Conservation (phyloP, 2,888 invertebrate species). For the Acronicta psi region DNA sequence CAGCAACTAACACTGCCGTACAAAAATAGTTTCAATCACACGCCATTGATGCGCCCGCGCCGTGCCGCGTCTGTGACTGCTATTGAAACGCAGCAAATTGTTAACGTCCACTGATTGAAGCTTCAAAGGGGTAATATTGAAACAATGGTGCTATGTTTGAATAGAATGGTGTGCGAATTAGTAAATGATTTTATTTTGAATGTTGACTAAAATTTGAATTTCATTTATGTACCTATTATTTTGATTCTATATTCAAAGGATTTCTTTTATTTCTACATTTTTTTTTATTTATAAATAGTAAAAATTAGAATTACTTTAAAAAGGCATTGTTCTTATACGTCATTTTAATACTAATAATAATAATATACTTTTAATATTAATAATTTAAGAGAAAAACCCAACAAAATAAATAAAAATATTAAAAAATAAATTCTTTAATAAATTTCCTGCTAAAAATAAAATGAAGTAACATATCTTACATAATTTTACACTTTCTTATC, state of each 20-base stretch:
- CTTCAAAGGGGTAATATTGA: constrained; percentile 29
- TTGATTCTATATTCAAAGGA: too few species aligned
- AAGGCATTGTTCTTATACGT: too few species aligned
- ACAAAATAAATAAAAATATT: too few species aligned
- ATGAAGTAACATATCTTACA: background rate
- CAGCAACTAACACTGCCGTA: constrained; percentile 58
- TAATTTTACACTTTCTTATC: constrained; percentile 11
- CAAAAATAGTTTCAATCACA: constrained; percentile 72
- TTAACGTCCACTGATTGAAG: constrained; percentile 45
- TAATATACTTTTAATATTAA: too few species aligned
- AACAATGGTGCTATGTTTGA: constrained; percentile 27
- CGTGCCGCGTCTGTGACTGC: constrained; percentile 28
- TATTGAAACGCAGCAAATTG: constrained; percentile 50
- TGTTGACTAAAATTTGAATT: background rate
- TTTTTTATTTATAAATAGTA: too few species aligned
- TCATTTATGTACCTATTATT: too few species aligned
- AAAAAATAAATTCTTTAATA: too few species aligned
- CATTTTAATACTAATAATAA: too few species aligned
- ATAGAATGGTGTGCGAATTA: constrained; percentile 19
- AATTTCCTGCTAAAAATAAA: too few species aligned
- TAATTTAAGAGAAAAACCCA: too few species aligned
- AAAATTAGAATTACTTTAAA: too few species aligned
- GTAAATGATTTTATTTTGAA: background rate
- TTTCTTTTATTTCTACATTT: too few species aligned
- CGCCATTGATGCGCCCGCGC: constrained; percentile 57